Percentiles rank a stretch among this genome's conserved stretches.
phyloP scores from a whole-genome alignment of 2,888 invertebrate species.

The Dorcus hopei region DNA sequence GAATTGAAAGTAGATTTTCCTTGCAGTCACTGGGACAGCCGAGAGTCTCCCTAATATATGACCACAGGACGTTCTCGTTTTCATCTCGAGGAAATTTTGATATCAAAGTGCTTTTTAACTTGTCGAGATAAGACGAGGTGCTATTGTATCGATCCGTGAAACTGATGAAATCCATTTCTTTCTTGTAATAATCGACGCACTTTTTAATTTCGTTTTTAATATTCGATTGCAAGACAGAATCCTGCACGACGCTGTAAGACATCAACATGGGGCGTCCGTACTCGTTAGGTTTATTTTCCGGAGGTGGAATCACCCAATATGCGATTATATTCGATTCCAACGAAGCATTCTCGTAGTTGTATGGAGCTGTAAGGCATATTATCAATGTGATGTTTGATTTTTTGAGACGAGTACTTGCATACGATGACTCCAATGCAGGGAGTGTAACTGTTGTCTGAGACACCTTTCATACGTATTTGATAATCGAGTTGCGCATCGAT shows the following conservation, averaged over 20 bases:
- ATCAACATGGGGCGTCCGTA: constrained; percentile 90
- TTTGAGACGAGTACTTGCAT: constrained; percentile 62
- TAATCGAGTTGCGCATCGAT: constrained; percentile 92
- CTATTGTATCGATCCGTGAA: constrained; percentile 67
- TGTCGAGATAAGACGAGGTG: constrained; percentile 75
- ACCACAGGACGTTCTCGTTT: constrained; percentile 74
- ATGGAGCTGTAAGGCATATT: constrained; percentile 65
- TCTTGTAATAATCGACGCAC: constrained; percentile 80
- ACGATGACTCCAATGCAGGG: constrained; percentile 91
- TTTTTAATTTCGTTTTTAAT: constrained; percentile 83
- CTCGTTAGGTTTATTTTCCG: constrained; percentile 86
- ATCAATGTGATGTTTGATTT: neutral
- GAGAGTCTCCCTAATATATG: constrained; percentile 71
- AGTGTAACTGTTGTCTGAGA: constrained; percentile 85
- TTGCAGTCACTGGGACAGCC: constrained; percentile 72
- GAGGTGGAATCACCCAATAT: constrained; percentile 96
- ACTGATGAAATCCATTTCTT: constrained; percentile 63
- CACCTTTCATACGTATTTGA: constrained; percentile 91
- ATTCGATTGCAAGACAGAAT: constrained; percentile 75
- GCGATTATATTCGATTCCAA: constrained; percentile 80
- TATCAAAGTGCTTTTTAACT: constrained; percentile 75
- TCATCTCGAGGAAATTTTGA: constrained; percentile 78
- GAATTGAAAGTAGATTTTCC: constrained; percentile 59
- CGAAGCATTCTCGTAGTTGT: constrained; percentile 75
- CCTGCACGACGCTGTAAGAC: constrained; percentile 80